These are phyloP conservation scores for Drosophila meridiana DNA, from an alignment of 2,888 invertebrate species.

Conservation along the genomic window DNA sequence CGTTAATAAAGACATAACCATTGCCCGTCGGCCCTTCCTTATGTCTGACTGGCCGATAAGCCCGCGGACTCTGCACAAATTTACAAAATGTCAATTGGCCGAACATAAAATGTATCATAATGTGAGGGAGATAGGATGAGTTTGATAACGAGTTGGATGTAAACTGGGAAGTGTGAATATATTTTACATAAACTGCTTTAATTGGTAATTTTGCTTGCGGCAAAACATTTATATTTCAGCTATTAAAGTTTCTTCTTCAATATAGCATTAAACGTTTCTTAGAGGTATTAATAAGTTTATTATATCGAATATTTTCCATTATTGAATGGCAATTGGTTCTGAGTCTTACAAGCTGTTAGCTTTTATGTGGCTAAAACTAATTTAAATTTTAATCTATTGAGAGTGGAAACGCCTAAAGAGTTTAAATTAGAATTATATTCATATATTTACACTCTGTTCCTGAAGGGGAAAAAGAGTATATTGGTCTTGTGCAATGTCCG, in stretches of 20 bases:
- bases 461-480: no score
- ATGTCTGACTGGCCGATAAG: slow-evolving; percentile 28
- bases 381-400: neutral
- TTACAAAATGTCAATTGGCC: slow-evolving; percentile 32
- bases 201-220: neutral
- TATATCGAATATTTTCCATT: neutral
- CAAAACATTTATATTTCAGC: neutral
- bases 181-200: neutral
- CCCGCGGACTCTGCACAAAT: slow-evolving; percentile 5
- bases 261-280: neutral
- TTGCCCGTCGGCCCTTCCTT: slow-evolving; percentile 31
- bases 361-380: neutral
- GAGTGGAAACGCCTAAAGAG: neutral
- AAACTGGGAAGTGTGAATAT: neutral
- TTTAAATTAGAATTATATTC: no score
- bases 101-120: slow-evolving; percentile 22
- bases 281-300: neutral
- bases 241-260: neutral
- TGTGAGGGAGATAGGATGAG: neutral
- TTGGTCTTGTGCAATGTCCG: no score
- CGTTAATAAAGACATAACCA: slow-evolving; percentile 76
- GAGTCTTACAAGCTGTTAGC: neutral
- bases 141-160: neutral
- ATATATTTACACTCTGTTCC: no score
- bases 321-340: neutral